Base-by-base conservation (phyloP, 2,888 invertebrate species). In the Tetragonisca angustula region DNA sequence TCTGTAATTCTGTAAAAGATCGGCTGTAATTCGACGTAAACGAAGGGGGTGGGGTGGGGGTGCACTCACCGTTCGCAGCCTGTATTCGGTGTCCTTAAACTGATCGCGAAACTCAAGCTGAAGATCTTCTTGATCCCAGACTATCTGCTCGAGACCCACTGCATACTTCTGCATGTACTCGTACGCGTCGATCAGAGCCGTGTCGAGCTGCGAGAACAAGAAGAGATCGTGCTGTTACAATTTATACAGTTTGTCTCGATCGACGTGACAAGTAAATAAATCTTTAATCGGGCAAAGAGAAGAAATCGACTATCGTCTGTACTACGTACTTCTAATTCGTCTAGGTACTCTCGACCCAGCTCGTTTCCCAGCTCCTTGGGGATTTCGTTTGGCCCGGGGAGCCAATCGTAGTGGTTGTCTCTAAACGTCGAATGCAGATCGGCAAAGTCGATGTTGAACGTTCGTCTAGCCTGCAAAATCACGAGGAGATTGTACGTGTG, bases 151-250 rank as follows among this genome's bases (percentile, higher is more conserved):
- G 80, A 97, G 92, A 50, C 96, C 97, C 11, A 97, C 97, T 2
- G 97, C 97, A 84, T 96, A 95, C 95, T 96, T 96, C 94, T 97
- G 97, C 93, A 97, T 95, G 87, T 96, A 96, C 91, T 96, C 95
- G 94, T 96, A 97, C 92, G 96, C 95, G 78, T 96, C 95, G 74
- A 96, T 95, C 89, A 97, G 94, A 21, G 95, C 94, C 32, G 94
- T 93, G 76, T 95, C 95, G 81, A 96, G 93, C 96, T 96, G 94
- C 6, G 94, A 94, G 81, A 50, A 65, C 2, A 52, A 59, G 17
- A 27, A 32, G 43, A 43, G 9, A 43, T 9, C 11, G 43, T 43
- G 43, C 43, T 43, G 43, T 43, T 43, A 9, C 43, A 43, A 43
- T 43, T 43, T 3, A 32, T 4, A 32, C 32, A 4, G 32, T 43